Evolutionary conservation across 2,797 vertebrate genomes (phyloP).

Genomic region (Scolopax rusticola): DNA sequence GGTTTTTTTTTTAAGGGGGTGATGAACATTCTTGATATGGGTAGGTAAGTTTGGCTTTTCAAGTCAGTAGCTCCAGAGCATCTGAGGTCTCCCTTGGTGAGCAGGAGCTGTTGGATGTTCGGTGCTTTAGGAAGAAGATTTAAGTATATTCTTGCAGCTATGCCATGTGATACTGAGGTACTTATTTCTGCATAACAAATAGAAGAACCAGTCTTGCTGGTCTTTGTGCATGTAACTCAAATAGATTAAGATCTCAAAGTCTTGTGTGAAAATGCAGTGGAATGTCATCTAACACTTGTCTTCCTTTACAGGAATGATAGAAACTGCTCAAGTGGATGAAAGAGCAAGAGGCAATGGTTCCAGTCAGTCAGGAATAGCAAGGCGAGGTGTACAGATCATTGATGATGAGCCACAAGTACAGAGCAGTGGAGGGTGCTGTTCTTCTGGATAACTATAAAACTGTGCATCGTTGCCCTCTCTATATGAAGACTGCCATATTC

Average conservation of each 20-base stretch:
- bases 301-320: constrained; percentile 92
- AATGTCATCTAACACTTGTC: background rate
- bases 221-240: background rate
- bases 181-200: background rate
- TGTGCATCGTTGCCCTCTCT: constrained; percentile 80
- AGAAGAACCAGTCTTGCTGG: background rate
- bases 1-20: background rate
- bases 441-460: constrained; percentile 89
- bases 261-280: background rate
- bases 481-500: constrained; percentile 85
- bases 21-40: background rate
- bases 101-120: background rate
- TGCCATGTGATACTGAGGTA: background rate
- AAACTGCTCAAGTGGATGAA: constrained; percentile 95
- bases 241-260: background rate
- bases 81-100: background rate
- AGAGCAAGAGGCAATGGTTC: constrained; percentile 92
- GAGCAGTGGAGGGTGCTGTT: constrained; percentile 91
- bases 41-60: background rate
- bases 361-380: constrained; percentile 84
- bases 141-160: background rate
- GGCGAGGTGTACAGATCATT: constrained; percentile 95
- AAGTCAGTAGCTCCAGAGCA: background rate
- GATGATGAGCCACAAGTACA: constrained; percentile 93
- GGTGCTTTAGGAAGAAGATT: background rate